These are phyloP conservation scores for Nesospiza acunhae DNA, from an alignment of 2,113 vertebrate genomes.

Conservation along the genomic window DNA sequence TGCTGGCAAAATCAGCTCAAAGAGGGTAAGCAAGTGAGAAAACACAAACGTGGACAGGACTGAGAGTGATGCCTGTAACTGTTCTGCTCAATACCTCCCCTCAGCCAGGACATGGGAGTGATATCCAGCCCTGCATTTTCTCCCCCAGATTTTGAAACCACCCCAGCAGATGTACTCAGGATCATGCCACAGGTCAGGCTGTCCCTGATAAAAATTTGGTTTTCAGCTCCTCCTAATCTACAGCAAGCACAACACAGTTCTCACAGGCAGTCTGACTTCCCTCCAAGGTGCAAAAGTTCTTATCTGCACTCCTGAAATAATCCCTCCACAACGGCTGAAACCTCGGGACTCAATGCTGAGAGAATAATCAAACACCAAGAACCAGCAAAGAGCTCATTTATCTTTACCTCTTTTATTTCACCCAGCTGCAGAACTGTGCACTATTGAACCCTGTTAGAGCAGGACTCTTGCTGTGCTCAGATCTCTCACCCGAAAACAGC, in stretches of 20 bases:
- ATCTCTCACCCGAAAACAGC: neutral
- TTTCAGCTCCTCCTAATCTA: neutral
- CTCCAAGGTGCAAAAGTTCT: neutral
- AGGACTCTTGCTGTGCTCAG: rapidly evolving
- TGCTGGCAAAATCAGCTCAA: neutral
- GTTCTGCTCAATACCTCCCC: neutral
- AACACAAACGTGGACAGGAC: rapidly evolving
- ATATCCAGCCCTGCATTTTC: neutral
- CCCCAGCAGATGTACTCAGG: neutral
- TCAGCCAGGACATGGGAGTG: rapidly evolving
- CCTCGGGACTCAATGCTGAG: neutral
- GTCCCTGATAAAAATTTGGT: neutral
- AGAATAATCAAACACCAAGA: neutral
- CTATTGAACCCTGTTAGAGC: neutral
- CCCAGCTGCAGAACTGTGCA: rapidly evolving
- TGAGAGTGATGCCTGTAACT: rapidly evolving
- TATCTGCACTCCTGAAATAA: neutral
- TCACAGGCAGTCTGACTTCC: neutral
- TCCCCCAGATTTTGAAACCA: neutral
- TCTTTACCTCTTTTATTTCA: neutral
- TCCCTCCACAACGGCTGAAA: neutral
- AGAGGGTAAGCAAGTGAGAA: neutral
- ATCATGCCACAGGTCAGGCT: neutral
- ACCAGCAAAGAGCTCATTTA: neutral
- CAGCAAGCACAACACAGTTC: neutral